Evolutionary conservation across 1,140 invertebrate genomes (phyloP).

Genomic region (Homalodisca vitripennis): DNA sequence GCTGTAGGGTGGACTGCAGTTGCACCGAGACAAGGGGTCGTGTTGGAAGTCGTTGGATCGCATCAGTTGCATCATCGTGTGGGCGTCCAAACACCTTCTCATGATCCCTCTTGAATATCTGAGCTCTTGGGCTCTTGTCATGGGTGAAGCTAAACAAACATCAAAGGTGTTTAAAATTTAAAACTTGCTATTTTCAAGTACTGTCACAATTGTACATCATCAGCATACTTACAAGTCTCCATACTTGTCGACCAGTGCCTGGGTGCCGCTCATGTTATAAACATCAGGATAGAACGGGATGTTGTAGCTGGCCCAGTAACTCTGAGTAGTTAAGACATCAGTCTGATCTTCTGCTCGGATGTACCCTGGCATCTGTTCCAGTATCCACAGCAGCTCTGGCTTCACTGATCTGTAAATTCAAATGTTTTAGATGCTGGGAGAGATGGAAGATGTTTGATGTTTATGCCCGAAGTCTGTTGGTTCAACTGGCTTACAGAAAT

Average conservation of each 20-base stretch:
- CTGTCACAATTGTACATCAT: too few relatives aligned
- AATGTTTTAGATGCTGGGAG: background rate
- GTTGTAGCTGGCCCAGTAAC: constrained; percentile 76
- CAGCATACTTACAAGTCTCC: constrained; percentile 64
- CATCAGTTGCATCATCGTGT: constrained; percentile 61
- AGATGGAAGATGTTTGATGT: background rate
- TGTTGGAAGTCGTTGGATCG: constrained; percentile 72
- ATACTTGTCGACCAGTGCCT: constrained; percentile 56
- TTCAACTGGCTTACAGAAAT: too few relatives aligned
- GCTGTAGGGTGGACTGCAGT: too few relatives aligned
- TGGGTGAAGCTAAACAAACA: constrained; percentile 52
- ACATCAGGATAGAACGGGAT: constrained; percentile 64
- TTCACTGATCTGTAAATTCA: background rate
- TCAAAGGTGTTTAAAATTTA: too few relatives aligned
- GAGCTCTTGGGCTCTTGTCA: constrained; percentile 59
- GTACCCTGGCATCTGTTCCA: constrained; percentile 64
- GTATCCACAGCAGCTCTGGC: constrained; percentile 58
- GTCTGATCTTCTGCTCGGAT: constrained; percentile 30
- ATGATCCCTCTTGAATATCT: constrained; percentile 52
- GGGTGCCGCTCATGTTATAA: constrained; percentile 62
- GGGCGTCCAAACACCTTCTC: constrained; percentile 52
- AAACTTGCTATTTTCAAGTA: too few relatives aligned
- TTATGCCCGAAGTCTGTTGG: too few relatives aligned
- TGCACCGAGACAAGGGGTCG: too few relatives aligned
- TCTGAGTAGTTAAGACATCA: constrained; percentile 43